Base-by-base conservation (phyloP, 2,888 invertebrate species). In the Polyommatus iphigenia region DNA sequence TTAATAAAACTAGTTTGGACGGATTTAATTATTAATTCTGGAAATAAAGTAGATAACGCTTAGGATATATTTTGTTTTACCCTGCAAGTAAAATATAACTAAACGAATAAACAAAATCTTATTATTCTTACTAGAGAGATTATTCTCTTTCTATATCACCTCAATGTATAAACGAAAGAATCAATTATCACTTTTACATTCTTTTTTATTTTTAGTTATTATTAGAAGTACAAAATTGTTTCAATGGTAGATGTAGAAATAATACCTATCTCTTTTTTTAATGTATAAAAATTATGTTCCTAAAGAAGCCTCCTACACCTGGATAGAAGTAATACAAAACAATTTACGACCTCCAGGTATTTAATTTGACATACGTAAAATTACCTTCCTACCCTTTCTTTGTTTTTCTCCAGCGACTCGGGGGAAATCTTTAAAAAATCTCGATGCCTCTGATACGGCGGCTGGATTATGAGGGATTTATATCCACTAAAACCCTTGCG, bases 361-460 rank as follows among this genome's bases (percentile, higher is more conserved):
- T 67, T 67, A 67, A 67, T 67, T 29, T 67, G 67, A 67, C 67
- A 67, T 67, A 67, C 67, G 67, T 29, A 67, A 67, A 67, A 67
- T 67, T 67, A 67, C 67, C 29, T 67, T 67, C 67, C 67, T 32
- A 67, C 67, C 29, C 67, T 67, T 67, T 67, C 67, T 67, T 67
- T 67, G 67, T 67, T 67, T 67, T 67, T 67, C 67, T 67, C 15
- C 15, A 24, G 24, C 29, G 67, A 67, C 67, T 67, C 67, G 29
- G 32, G 67, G 67, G 67, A 67, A 67, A 67, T 67, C 67, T 67
- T 67, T 32, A 67, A 67, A 67, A 67, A 67, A 67, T 67, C 67
- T 67, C 67, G 67, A 67, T 67, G 32, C 29, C 67, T 67, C 67
- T 67, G 67, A 67, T 32, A 29, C 67, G 13, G 62, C 20, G 62